These are phyloP conservation scores for Condylura cristata DNA, from an alignment of 2,113 vertebrate species.

Conservation along the genomic window DNA sequence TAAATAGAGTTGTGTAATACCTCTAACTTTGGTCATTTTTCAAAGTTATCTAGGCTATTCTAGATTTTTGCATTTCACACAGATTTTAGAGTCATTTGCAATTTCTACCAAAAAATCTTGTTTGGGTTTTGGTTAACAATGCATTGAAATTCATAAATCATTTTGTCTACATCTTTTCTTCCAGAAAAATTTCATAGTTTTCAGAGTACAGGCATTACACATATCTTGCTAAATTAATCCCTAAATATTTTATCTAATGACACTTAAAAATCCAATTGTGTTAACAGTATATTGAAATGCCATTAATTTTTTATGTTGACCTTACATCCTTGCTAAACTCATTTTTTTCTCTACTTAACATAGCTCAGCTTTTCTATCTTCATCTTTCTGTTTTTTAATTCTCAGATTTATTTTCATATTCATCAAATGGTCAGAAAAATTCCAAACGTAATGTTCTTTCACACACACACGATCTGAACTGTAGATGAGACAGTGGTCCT, in stretches of 20 bases:
- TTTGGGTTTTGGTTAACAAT: not conserved
- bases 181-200: not conserved
- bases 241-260: slow-evolving; percentile 4
- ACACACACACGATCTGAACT: not conserved
- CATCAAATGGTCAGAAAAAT: not conserved
- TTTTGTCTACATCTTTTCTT: not conserved
- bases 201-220: not conserved
- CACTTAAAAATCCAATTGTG: not conserved
- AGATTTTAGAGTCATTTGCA: not conserved
- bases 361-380: not conserved
- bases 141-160: not conserved
- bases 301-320: not conserved
- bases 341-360: not conserved
- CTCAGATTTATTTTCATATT: slow-evolving; percentile 32
- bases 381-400: not conserved
- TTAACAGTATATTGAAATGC: not conserved
- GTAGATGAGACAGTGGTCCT: not conserved
- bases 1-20: not conserved
- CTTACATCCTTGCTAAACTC: not conserved
- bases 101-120: not conserved
- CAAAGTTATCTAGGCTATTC: not conserved
- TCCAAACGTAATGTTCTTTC: not conserved
- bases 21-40: not conserved
- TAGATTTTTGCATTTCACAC: not conserved
- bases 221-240: not conserved